A percentile compares a stretch with the other conserved stretches of the same genome.
Evolutionary conservation across 2,888 invertebrate species (phyloP).

Genomic region (Amiota minor): DNA sequence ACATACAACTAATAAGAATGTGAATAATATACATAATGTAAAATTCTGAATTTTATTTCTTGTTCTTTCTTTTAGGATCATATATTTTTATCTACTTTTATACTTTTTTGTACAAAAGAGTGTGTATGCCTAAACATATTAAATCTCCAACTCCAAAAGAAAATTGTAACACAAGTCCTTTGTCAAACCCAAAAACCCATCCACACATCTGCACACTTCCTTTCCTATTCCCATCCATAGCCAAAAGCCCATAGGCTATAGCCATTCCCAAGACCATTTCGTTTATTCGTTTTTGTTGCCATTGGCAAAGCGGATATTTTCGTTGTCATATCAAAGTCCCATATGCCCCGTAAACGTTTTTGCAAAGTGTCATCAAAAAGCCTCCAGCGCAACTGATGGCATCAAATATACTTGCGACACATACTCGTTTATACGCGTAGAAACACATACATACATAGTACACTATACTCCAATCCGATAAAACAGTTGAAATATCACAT

Average conservation of each 20-base stretch:
- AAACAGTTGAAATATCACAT: slow-evolving; percentile 30
- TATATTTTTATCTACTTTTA: no score
- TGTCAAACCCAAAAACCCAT: no score
- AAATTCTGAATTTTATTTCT: no score
- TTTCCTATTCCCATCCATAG: no score
- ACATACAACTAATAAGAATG: no score
- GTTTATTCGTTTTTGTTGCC: neutral
- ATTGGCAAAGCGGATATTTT: slow-evolving; percentile 65
- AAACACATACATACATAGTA: slow-evolving; percentile 5
- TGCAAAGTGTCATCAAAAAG: slow-evolving; percentile 65
- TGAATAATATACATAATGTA: no score
- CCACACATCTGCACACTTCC: no score
- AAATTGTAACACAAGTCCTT: no score
- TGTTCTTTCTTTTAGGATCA: no score
- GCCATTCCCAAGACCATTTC: no score
- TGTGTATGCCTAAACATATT: neutral
- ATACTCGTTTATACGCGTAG: slow-evolving; percentile 31
- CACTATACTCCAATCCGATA: slow-evolving; percentile 11
- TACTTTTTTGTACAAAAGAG: no score
- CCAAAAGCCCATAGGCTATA: no score
- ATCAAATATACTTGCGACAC: slow-evolving; percentile 52
- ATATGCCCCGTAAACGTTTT: slow-evolving; percentile 71
- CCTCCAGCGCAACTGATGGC: slow-evolving; percentile 62
- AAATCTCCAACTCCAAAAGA: neutral
- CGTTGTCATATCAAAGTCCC: slow-evolving; percentile 73